These are phyloP conservation scores for Cheracebus regulus DNA, from an alignment of 2,797 vertebrate species.

Conservation along the genomic window DNA sequence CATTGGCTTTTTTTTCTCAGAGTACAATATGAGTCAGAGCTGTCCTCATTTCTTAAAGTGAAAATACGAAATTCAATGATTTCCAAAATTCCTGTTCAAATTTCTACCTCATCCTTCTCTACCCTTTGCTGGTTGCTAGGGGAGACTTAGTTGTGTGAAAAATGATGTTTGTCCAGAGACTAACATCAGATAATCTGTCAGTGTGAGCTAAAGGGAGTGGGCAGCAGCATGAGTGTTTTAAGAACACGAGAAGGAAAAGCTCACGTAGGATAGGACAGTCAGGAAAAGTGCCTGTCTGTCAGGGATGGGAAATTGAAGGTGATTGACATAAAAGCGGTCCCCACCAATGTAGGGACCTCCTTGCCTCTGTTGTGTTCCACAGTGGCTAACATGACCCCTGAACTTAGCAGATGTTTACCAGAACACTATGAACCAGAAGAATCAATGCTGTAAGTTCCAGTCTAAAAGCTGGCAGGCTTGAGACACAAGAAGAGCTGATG, in stretches of 20 bases:
- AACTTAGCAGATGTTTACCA: background rate
- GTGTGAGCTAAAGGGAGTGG: background rate
- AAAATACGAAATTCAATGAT: background rate
- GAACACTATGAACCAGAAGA: background rate
- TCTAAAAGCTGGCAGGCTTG: background rate
- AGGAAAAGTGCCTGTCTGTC: too few relatives aligned
- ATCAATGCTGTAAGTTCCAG: background rate
- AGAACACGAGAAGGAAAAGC: background rate
- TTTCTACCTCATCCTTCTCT: background rate
- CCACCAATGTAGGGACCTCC: background rate
- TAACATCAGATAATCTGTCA: background rate
- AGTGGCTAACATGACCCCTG: too few relatives aligned
- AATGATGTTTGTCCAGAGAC: background rate
- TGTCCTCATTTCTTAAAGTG: background rate
- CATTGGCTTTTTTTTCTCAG: conserved; percentile 39
- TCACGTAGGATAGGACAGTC: too few relatives aligned
- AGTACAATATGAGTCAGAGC: background rate
- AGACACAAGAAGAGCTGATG: background rate
- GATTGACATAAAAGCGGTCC: background rate
- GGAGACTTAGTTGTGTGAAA: background rate
- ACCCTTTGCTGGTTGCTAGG: background rate
- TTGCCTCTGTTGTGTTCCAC: background rate
- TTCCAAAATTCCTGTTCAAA: background rate
- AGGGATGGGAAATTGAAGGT: background rate
- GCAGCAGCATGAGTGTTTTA: background rate